A percentile compares a stretch with the other conserved stretches of the same genome.
phyloP scores from a whole-genome alignment of 2,888 invertebrate species.

The Allygus modestus region DNA sequence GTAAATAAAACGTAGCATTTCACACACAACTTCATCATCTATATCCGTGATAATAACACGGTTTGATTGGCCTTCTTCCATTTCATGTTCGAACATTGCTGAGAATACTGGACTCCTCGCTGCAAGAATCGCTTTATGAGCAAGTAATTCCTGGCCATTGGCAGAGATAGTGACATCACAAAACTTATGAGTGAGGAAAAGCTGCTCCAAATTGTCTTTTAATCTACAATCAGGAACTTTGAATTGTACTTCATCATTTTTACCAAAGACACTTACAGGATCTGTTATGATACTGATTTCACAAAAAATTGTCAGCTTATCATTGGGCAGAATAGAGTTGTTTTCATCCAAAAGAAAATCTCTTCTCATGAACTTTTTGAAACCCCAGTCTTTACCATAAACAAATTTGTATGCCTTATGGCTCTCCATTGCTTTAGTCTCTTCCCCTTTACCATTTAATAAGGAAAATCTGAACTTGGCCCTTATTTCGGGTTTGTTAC shows the following conservation, averaged over 20 bases:
- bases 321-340: constrained; percentile 98
- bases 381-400: constrained; percentile 99
- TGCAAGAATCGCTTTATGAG: constrained; percentile 95
- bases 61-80: constrained; percentile 98
- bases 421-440: constrained; percentile 99
- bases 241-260: constrained; percentile 98
- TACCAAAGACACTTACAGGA: constrained; percentile 99
- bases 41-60: constrained; percentile 98
- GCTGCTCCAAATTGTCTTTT: constrained; percentile 95
- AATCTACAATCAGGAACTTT: constrained; percentile 96
- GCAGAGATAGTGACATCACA: constrained; percentile 98
- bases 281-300: constrained; percentile 98
- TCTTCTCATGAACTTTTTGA: constrained; percentile 99
- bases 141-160: constrained; percentile 93
- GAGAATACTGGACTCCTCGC: constrained; percentile 99
- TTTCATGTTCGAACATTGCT: constrained; percentile 99
- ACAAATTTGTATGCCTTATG: constrained; percentile 99
- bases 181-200: constrained; percentile 98
- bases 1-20: constrained; percentile 99
- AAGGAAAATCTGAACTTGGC: constrained; percentile 99
- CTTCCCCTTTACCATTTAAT: constrained; percentile 99
- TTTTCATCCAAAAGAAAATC: constrained; percentile 99
- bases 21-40: constrained; percentile 97
- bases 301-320: constrained; percentile 99
- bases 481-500: constrained; percentile 99